Evolutionary conservation across 2,797 vertebrate genomes (phyloP), one percentile per base, ranked within the genome.

Genomic region (Chrosomus eos): DNA sequence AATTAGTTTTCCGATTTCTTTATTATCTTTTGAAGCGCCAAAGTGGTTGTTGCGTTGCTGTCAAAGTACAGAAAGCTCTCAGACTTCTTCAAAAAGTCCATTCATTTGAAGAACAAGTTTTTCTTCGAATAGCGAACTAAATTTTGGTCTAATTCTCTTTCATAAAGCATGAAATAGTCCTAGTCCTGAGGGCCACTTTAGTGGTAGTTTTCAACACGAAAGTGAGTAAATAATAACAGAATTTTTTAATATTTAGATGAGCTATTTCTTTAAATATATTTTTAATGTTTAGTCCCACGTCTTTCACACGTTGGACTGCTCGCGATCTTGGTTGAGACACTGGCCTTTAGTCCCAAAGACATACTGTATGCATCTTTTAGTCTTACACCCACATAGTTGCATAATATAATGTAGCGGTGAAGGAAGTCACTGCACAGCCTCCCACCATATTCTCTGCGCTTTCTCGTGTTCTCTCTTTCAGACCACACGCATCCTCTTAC

Each of bases 391-490:
- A 88, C 86, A 71, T 31, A 70, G 66, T 86, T 90, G 85, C 85
- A 86, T 89, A 88, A 88, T 85, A 48, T 86, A 86, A 82, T 75
- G 82, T 45, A 82, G 83, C 84, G 66, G 74, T 74, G 67, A 86
- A 88, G 82, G 75, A 88, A 89, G 84, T 87, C 84, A 68, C 66
- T 67, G 76, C 76, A 82, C 60, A 80, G 82, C 86, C 88, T 88
- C 87, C 87, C 68, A 88, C 88, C 76, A 71, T 80, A 74, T 82
- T 72, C 76, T 76, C 79, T 86, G 51, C 26, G 53, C 68, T 60
- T n/a, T 28, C 80, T 83, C 21, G 23, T 43, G 84, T 36, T 86
- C 62, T 87, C 55, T 74, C n/a, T 81, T 5, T 40, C 51, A 16
- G 66, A 70, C 48, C n/a, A 13, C n/a, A 28, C 9, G 8, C 28